Percentiles rank a stretch among this genome's conserved stretches.
Conservation (phyloP, 2,113 vertebrate species). For the Terrapene triunguis region DNA sequence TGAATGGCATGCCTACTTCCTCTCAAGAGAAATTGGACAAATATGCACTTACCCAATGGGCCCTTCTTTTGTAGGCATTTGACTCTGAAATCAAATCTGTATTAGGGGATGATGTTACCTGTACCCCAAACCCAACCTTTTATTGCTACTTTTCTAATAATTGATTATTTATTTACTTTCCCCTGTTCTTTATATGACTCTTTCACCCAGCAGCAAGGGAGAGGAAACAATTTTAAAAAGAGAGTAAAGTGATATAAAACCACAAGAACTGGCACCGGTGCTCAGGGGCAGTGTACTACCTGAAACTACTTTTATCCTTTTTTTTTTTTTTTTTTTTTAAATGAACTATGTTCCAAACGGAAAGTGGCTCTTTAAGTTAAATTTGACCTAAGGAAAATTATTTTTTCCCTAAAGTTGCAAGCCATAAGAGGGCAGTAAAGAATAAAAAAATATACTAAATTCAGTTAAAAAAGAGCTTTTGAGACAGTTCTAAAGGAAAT, state of each 20-base stretch:
- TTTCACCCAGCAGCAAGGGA: not conserved
- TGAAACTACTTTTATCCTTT: not conserved
- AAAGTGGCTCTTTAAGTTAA: fast-evolving
- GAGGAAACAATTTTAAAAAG: not conserved
- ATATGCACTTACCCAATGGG: fast-evolving
- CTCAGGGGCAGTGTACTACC: not conserved
- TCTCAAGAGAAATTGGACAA: not conserved
- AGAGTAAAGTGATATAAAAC: not conserved
- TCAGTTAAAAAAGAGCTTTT: not conserved
- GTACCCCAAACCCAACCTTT: not conserved
- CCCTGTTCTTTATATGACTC: not conserved
- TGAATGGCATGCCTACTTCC: not conserved
- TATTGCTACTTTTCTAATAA: not conserved
- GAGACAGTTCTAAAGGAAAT: not conserved
- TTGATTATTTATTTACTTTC: fast-evolving
- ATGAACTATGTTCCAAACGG: not conserved
- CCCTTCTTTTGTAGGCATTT: fast-evolving
- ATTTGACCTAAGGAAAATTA: not conserved
- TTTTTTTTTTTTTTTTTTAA: not conserved
- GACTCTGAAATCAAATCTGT: not conserved
- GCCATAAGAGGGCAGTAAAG: constrained; percentile 80
- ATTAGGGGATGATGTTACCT: not conserved
- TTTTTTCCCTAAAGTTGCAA: not conserved
- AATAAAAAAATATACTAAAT: not conserved
- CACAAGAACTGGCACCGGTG: not conserved